These are phyloP conservation scores for Oenanthe melanoleuca DNA, from an alignment of 2,113 vertebrate genomes.

Conservation along the genomic window DNA sequence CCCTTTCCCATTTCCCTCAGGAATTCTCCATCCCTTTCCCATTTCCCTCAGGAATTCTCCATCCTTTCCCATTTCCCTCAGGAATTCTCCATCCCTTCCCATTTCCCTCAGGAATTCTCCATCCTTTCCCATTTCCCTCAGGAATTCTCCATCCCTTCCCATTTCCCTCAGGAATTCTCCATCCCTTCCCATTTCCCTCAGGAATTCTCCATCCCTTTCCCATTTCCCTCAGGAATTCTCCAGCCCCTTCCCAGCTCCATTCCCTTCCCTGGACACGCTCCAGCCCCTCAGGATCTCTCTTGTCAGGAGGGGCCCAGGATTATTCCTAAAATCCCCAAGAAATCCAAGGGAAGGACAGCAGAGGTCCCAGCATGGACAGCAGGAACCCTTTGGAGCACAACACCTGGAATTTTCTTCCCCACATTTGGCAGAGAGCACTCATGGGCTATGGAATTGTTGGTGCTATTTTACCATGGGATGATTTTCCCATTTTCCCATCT, in stretches of 20 bases:
- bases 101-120: no score
- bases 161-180: no score
- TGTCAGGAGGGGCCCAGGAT: background rate
- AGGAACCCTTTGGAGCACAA: background rate
- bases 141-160: no score
- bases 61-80: background rate
- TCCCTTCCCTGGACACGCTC: background rate
- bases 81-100: no score
- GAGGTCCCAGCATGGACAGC: background rate
- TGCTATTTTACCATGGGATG: background rate
- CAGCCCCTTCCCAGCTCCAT: background rate
- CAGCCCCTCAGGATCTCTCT: background rate
- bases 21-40: no score
- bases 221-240: background rate
- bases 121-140: no score
- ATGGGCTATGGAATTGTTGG: accelerated
- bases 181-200: no score
- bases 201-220: no score
- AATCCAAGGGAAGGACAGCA: background rate
- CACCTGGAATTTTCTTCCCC: background rate
- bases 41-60: no score
- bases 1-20: no score
- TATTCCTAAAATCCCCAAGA: background rate
- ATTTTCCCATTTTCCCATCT: background rate
- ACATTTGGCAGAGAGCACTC: background rate